A percentile compares a stretch with the other conserved stretches of the same genome.
These are phyloP conservation scores for Bolborhynchus lineola DNA, from an alignment of 2,113 vertebrate species.

Conservation along the genomic window DNA sequence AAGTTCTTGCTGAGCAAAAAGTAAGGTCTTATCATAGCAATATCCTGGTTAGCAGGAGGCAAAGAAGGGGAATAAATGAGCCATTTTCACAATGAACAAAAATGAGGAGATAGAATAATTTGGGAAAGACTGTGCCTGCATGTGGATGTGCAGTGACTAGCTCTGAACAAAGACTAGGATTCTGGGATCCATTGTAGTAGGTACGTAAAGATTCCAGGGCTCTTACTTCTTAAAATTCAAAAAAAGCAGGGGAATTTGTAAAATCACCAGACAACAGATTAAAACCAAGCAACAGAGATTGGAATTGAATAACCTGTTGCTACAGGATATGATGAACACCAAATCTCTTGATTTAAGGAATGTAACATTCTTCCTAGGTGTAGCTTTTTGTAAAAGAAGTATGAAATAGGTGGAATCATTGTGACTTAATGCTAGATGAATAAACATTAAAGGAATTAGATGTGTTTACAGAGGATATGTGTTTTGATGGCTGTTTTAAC, in stretches of 20 bases:
- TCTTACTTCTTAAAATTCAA: background rate
- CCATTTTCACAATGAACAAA: background rate
- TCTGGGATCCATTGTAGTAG: background rate
- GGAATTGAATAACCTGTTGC: background rate
- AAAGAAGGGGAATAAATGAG: background rate
- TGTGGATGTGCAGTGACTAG: background rate
- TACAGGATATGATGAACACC: background rate
- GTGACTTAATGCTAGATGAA: background rate
- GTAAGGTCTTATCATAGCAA: background rate
- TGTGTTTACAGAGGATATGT: background rate
- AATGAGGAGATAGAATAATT: background rate
- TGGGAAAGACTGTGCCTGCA: background rate
- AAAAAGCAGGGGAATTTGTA: background rate
- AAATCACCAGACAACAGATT: background rate
- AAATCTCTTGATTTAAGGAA: background rate
- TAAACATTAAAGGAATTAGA: background rate
- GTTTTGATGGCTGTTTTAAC: background rate
- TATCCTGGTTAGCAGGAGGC: background rate
- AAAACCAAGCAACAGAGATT: background rate
- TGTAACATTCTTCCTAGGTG: background rate
- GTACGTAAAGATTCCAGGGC: background rate
- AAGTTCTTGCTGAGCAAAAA: background rate
- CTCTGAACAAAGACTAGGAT: background rate
- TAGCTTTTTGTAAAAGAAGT: background rate
- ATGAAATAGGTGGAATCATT: background rate